A percentile compares a stretch with the other conserved stretches of the same genome.
These are phyloP conservation scores for Pristionchus mayeri DNA, from an alignment of 2,888 invertebrate species.

Conservation along the genomic window DNA sequence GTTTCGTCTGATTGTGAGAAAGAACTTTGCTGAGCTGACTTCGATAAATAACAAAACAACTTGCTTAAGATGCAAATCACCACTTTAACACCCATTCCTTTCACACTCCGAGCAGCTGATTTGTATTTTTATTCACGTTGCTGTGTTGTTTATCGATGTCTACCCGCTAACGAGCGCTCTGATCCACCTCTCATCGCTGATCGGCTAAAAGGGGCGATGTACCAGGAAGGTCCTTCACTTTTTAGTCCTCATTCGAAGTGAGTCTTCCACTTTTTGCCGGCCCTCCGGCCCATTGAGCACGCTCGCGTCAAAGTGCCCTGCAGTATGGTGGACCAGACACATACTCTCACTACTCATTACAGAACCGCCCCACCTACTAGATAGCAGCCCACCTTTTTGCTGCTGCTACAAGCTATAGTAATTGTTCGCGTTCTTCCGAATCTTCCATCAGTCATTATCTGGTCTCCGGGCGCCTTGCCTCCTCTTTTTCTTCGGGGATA, in stretches of 20 bases:
- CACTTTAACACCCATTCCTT: no score
- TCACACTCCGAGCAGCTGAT: no score
- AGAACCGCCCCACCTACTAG: neutral
- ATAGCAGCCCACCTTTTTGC: neutral
- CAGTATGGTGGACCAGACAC: neutral
- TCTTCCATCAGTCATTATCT: constrained; percentile 30
- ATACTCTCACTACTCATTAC: neutral
- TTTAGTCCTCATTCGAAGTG: neutral
- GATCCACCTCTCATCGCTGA: no score
- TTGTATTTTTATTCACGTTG: no score
- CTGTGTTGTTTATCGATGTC: no score
- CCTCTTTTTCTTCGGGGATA: neutral
- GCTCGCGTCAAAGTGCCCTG: constrained; percentile 5
- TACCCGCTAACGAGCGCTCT: no score
- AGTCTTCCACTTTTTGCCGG: neutral
- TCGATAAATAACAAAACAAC: no score
- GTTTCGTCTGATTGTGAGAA: no score
- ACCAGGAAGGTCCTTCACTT: neutral
- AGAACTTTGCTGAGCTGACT: no score
- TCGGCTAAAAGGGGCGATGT: no score
- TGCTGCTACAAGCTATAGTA: neutral
- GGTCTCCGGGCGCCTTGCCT: neutral
- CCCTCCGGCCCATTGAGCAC: constrained; percentile 6
- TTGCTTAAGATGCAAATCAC: no score
- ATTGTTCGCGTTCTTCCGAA: constrained; percentile 7